Percentiles rank a stretch among this genome's conserved stretches.
Conservation (phyloP, 2,888 invertebrate genomes). For the Neoscelio sp. region DNA sequence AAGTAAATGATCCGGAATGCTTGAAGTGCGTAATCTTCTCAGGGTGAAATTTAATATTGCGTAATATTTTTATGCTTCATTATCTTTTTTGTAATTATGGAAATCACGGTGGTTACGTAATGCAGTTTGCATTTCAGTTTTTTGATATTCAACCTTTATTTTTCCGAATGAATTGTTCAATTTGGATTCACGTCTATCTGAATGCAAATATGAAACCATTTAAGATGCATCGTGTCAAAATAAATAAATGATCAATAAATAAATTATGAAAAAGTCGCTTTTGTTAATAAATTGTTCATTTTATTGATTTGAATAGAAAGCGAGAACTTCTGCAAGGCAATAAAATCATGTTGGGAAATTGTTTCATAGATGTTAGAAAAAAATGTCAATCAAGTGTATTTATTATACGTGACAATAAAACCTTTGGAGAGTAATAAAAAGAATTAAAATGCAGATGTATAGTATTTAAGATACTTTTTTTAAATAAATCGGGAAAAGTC, state of each 20-base stretch:
- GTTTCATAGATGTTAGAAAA: too few species aligned
- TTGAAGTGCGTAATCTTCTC: background rate
- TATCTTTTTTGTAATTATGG: constrained; percentile 21
- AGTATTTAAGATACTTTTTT: too few species aligned
- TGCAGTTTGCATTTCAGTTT: background rate
- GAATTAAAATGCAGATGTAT: too few species aligned
- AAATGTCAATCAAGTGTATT: too few species aligned
- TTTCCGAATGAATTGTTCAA: constrained; percentile 8
- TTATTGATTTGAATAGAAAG: too few species aligned
- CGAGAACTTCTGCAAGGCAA: too few species aligned
- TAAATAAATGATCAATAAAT: background rate
- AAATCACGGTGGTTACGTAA: constrained; percentile 6
- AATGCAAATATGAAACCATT: constrained; percentile 9
- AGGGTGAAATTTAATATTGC: constrained; percentile 18
- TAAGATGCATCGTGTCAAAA: background rate
- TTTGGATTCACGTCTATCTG: constrained; percentile 8
- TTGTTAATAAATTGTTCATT: too few species aligned
- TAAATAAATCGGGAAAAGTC: too few species aligned
- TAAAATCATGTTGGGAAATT: too few species aligned
- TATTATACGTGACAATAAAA: too few species aligned
- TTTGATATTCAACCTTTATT: background rate
- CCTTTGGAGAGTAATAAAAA: too few species aligned
- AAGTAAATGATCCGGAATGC: constrained; percentile 5
- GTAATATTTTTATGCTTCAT: constrained; percentile 4
- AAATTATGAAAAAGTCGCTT: too few species aligned